phyloP scores from a whole-genome alignment of 2,888 invertebrate genomes.

The Lymantria monacha region DNA sequence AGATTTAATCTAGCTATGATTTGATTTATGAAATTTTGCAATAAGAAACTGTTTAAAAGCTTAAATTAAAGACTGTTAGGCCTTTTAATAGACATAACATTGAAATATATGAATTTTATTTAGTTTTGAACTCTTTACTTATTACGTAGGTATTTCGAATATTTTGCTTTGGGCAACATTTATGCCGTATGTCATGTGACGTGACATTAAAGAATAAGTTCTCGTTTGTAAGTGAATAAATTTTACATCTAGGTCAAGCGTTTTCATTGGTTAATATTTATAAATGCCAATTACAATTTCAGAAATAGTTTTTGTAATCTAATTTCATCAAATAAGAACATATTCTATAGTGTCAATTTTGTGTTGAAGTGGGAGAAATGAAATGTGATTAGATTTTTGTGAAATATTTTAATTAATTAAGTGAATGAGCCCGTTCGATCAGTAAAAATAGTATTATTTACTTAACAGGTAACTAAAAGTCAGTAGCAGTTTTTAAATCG shows the following conservation, averaged over 20 bases:
- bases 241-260: neutral
- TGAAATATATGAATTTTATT: too few species aligned
- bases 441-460: slow-evolving; percentile 23
- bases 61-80: too few species aligned
- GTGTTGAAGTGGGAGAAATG: slow-evolving; percentile 31
- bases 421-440: slow-evolving; percentile 45
- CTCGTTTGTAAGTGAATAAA: slow-evolving; percentile 2
- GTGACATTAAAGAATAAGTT: slow-evolving; percentile 37
- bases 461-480: slow-evolving; percentile 27
- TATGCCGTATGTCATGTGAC: slow-evolving; percentile 46
- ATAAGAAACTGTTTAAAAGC: too few species aligned
- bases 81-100: too few species aligned
- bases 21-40: too few species aligned
- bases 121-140: too few species aligned
- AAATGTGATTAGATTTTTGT: slow-evolving; percentile 32
- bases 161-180: slow-evolving; percentile 18
- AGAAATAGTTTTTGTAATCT: neutral
- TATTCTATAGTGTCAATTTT: slow-evolving; percentile 18
- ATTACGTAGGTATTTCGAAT: neutral
- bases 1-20: too few species aligned
- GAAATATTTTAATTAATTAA: slow-evolving; percentile 41
- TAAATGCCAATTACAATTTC: neutral
- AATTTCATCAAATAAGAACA: slow-evolving; percentile 17
- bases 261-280: slow-evolving; percentile 19
- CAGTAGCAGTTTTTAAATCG: slow-evolving; percentile 1